Evolutionary conservation across 2,113 vertebrate genomes (phyloP), one percentile per base, ranked within the genome.

Genomic region (Phrynosoma blainvillii): DNA sequence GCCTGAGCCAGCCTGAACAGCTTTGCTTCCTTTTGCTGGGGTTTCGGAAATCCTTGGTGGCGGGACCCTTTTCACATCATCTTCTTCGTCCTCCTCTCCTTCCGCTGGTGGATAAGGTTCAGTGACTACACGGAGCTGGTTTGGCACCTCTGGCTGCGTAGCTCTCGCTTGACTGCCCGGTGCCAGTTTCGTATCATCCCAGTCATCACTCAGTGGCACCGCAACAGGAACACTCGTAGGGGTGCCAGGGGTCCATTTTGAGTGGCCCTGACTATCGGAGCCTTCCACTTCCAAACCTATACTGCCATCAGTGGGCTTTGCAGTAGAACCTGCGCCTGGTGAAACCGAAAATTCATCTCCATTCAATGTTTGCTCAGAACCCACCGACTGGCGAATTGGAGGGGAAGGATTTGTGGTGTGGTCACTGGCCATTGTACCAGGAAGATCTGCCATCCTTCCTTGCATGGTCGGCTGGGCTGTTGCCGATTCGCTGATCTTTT

Each of bases 131-230:
- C 88, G 84, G 10, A 82, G 42, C 78, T 90, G 70, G 52, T 56
- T 81, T 32, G 47, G 40, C 84, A 40, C 89, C 89, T 92, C 71
- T 23, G 0, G 79, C 30, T 87, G 2, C 0, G 0, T 0, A 1
- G 83, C 86, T 32, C 36, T 88, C 11, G 79, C 87, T 82, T 66
- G 94, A 77, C 40, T 93, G 68, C 79, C 0, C 0, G 47, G 82
- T 20, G 89, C 91, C 16, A 90, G 40, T 83, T 96, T 97, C 54
- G 97, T 97, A 90, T 97, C 97, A 90, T 97, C 97, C 97, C 97
- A 97, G 40, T 97, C 95, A 42, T 93, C 96, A 5, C 87, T 91
- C 0, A 66, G 6, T 1, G 89, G 42, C 5, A 92, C 79, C 47
- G 89, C 79, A 3, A 5, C 0, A 4, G 84, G 4, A 16, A 9